These are phyloP conservation scores for Dolichallabes microphthalmus DNA, from an alignment of 2,113 vertebrate genomes.

Conservation along the genomic window DNA sequence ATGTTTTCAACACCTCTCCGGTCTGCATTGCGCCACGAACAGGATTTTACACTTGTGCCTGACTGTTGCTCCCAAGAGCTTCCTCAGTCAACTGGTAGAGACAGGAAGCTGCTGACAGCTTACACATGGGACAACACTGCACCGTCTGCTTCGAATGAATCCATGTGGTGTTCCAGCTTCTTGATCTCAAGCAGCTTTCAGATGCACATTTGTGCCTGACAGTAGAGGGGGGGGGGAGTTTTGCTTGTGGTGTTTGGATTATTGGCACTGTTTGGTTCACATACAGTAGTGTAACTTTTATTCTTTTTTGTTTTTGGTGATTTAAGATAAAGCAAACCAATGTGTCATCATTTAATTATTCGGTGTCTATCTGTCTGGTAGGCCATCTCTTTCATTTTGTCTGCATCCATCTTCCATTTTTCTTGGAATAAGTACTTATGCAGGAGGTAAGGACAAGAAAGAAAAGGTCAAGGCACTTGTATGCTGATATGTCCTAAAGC, in stretches of 20 bases:
- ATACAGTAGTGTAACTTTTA: too few species aligned
- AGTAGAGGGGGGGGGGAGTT: background rate
- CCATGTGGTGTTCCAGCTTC: slow-evolving; percentile 13
- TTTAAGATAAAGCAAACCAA: background rate
- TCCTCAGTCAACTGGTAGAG: slow-evolving; percentile 15
- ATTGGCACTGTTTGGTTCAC: too few species aligned
- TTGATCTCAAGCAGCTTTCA: background rate
- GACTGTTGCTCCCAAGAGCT: slow-evolving; percentile 34
- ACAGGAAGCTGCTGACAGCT: slow-evolving; percentile 17
- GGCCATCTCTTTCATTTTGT: background rate
- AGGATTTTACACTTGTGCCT: slow-evolving; percentile 29
- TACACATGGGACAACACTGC: slow-evolving; percentile 8
- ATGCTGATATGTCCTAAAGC: slow-evolving; percentile 23
- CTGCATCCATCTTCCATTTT: background rate
- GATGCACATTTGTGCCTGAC: slow-evolving; percentile 24
- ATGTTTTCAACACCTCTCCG: slow-evolving; percentile 25
- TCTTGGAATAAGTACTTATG: background rate
- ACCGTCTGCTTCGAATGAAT: slow-evolving; percentile 4
- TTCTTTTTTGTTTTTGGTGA: too few species aligned
- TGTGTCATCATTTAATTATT: background rate
- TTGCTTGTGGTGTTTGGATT: too few species aligned
- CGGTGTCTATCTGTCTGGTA: background rate
- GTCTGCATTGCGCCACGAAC: background rate
- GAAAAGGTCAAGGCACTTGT: slow-evolving; percentile 50
- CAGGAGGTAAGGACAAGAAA: background rate